Percentiles rank a stretch among this genome's conserved stretches.
Evolutionary conservation across 64 coral and sea anemone genomes (phyloP).

Genomic region (Stichodactyla mertensii): DNA sequence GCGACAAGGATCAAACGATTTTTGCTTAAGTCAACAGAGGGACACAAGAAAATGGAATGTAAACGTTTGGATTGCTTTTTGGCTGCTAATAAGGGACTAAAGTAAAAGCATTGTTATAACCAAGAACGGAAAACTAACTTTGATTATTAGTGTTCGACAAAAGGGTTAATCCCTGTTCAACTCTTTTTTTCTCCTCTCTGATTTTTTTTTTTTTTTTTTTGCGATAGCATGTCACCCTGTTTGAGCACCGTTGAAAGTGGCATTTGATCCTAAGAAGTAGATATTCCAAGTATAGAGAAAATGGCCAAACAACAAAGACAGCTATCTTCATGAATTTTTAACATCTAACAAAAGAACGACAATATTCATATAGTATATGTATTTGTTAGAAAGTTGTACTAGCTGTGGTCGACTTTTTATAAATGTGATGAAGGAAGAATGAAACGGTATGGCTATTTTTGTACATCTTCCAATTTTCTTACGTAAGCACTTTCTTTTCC

Average conservation of each 20-base stretch:
- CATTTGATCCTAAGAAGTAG: not conserved
- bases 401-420: not conserved
- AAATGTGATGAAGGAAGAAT: not conserved
- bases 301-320: not conserved
- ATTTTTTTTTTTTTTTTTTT: not conserved
- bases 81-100: constrained; percentile 6
- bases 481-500: not conserved
- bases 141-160: not conserved
- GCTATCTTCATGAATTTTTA: not conserved
- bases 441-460: not conserved
- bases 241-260: not conserved
- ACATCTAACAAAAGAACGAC: not conserved
- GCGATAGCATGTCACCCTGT: not conserved
- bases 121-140: not conserved
- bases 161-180: not conserved
- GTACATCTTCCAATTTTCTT: not conserved
- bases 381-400: not conserved
- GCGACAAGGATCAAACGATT: constrained; percentile 15
- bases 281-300: not conserved
- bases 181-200: not conserved
- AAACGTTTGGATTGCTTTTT: constrained; percentile 16
- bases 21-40: constrained; percentile 24
- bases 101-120: constrained; percentile 10
- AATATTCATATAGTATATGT: not conserved
- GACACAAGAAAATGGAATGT: constrained; percentile 24